Conservation (phyloP, 1,140 invertebrate genomes). For the Drosophila melanica region DNA sequence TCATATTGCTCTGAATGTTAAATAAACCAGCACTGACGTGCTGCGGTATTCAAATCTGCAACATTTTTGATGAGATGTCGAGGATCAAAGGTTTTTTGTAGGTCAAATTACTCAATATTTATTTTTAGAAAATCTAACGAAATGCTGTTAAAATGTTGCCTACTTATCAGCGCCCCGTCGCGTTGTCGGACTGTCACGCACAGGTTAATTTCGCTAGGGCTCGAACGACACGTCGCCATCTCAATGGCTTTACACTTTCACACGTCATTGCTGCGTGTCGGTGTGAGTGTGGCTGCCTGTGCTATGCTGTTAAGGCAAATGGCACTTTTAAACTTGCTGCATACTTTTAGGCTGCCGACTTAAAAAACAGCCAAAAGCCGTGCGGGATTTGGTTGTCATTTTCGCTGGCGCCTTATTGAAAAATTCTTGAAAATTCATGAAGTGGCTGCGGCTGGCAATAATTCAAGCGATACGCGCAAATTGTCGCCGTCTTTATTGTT, state of each 20-base stretch:
- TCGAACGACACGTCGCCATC: slow-evolving; percentile 37
- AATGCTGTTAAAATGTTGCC: slow-evolving; percentile 49
- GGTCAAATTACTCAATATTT: too few relatives aligned
- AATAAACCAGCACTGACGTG: too few relatives aligned
- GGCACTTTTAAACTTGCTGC: slow-evolving; percentile 26
- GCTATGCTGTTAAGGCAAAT: slow-evolving; percentile 40
- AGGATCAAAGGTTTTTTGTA: too few relatives aligned
- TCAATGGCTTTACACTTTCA: background rate
- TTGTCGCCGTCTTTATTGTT: background rate
- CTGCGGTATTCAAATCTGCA: too few relatives aligned
- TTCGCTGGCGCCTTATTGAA: slow-evolving; percentile 21
- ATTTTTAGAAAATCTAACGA: too few relatives aligned
- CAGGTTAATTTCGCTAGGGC: slow-evolving; percentile 72
- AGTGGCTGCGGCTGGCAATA: slow-evolving; percentile 1
- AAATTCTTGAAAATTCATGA: background rate
- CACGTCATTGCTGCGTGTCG: background rate
- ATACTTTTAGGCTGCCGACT: slow-evolving; percentile 29
- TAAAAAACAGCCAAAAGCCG: slow-evolving; percentile 17
- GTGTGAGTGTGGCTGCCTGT: slow-evolving; percentile 2
- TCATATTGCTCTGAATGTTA: too few relatives aligned
- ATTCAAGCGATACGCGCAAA: slow-evolving; percentile 1
- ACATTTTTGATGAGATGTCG: too few relatives aligned
- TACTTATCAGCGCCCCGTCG: slow-evolving; percentile 51
- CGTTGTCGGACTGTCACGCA: slow-evolving; percentile 58
- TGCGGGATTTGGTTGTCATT: slow-evolving; percentile 13